phyloP scores from a whole-genome alignment of 2,888 invertebrate genomes.

The Hyposoter didymator region DNA sequence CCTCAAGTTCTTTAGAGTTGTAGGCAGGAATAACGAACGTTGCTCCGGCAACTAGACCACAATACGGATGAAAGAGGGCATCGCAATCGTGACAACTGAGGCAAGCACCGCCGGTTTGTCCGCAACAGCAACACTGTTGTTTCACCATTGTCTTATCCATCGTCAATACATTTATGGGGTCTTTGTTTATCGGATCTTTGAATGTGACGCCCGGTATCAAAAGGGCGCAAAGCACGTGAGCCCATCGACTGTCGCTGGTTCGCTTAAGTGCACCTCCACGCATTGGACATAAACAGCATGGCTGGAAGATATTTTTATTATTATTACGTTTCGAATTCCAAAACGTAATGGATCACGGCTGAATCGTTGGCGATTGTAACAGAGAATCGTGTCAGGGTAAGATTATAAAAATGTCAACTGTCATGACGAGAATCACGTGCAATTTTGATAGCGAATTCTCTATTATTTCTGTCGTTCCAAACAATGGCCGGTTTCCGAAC shows the following conservation, averaged over 20 bases:
- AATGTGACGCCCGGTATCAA: conserved; percentile 88
- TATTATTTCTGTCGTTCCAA: too few relatives aligned
- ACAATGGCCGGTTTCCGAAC: too few relatives aligned
- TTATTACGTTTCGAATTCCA: background rate
- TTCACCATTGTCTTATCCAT: conserved; percentile 74
- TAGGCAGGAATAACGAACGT: conserved; percentile 79
- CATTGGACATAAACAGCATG: conserved; percentile 86
- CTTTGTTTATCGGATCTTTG: conserved; percentile 83
- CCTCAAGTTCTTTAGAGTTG: conserved; percentile 78
- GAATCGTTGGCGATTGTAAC: background rate
- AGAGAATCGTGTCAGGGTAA: too few relatives aligned
- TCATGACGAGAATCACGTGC: too few relatives aligned
- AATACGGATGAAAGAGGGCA: conserved; percentile 86
- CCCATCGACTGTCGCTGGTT: conserved; percentile 87
- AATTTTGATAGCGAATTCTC: too few relatives aligned
- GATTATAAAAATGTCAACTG: too few relatives aligned
- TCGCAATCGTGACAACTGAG: conserved; percentile 85
- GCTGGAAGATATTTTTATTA: conserved; percentile 75
- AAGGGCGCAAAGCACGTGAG: conserved; percentile 88
- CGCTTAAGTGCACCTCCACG: conserved; percentile 88
- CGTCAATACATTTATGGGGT: conserved; percentile 81
- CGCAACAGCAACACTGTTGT: conserved; percentile 82
- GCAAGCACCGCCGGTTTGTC: conserved; percentile 82
- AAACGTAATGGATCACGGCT: background rate
- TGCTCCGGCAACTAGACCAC: conserved; percentile 86